Percentiles rank a stretch among this genome's conserved stretches.
Conservation (phyloP, 1,140 invertebrate species). For the Drosophila jambulina region DNA sequence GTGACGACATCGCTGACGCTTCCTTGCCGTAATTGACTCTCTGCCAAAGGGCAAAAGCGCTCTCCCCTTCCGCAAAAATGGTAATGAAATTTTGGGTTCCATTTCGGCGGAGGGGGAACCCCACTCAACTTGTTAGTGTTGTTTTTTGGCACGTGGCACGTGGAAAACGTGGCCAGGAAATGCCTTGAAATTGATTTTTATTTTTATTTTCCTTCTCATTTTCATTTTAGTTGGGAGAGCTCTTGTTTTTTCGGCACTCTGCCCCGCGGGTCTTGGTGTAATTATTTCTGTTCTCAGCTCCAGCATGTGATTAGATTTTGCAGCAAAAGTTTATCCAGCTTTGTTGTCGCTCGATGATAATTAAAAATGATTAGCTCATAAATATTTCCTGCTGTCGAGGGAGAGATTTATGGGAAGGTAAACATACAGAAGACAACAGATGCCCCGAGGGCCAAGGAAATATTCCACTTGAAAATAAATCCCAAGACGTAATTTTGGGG, state of each 20-base stretch:
- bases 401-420: conserved; percentile 47
- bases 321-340: conserved; percentile 49
- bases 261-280: conserved; percentile 37
- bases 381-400: conserved; percentile 61
- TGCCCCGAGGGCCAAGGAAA: conserved; percentile 17
- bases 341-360: conserved; percentile 64
- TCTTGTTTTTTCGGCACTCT: conserved; percentile 15
- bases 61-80: conserved; percentile 5
- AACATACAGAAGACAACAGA: conserved; percentile 19
- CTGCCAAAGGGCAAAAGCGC: conserved; percentile 55
- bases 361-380: conserved; percentile 76
- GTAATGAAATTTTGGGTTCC: conserved; percentile 72
- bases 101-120: conserved; percentile 32
- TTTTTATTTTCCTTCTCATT: conserved; percentile 75
- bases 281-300: conserved; percentile 61
- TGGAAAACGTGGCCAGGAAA: conserved; percentile 53
- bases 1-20: conserved; percentile 60
- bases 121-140: conserved; percentile 46
- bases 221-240: conserved; percentile 61
- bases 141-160: conserved; percentile 72
- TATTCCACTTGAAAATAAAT: conserved; percentile 14
- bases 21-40: conserved; percentile 69
- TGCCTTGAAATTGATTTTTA: conserved; percentile 74
- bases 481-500: background rate
- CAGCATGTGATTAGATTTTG: conserved; percentile 59